Percentiles rank a stretch among this genome's conserved stretches.
Evolutionary conservation across 2,113 vertebrate species (phyloP).

Genomic region (Etia nguti): DNA sequence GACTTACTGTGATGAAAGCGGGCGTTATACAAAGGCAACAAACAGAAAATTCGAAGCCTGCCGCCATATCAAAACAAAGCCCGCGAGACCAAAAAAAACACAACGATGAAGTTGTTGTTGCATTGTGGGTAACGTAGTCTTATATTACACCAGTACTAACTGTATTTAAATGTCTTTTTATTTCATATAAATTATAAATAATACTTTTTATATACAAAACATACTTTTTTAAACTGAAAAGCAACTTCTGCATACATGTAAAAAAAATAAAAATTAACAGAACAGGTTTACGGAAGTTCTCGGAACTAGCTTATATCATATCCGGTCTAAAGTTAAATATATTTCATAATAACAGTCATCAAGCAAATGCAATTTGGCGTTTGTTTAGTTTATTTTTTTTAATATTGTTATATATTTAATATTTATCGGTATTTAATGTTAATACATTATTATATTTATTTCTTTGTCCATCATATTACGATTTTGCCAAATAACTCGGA

Average conservation of each 20-base stretch:
- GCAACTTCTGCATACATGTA: not conserved
- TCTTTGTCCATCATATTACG: accelerated
- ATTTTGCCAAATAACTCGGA: not conserved
- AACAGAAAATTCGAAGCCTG: slow-evolving; percentile 54
- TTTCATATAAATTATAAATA: accelerated
- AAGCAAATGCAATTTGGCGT: accelerated
- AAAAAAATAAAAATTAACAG: not conserved
- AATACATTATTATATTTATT: too few species aligned
- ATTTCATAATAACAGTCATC: slow-evolving; percentile 24
- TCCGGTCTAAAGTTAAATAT: not conserved
- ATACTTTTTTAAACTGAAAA: not conserved
- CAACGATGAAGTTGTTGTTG: not conserved
- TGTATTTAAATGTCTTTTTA: not conserved
- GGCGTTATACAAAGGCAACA: not conserved
- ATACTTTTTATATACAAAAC: not conserved
- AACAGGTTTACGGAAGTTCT: not conserved
- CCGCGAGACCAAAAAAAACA: slow-evolving; percentile 60
- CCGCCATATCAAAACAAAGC: slow-evolving; percentile 75
- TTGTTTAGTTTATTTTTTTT: accelerated
- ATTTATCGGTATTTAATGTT: accelerated
- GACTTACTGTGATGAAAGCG: not conserved
- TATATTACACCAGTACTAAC: not conserved
- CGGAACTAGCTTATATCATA: not conserved
- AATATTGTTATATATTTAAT: not conserved
- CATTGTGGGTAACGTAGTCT: slow-evolving; percentile 45